A percentile compares a stretch with the other conserved stretches of the same genome.
Evolutionary conservation across 1,140 invertebrate genomes (phyloP).

Genomic region (Brachystomella parvula): DNA sequence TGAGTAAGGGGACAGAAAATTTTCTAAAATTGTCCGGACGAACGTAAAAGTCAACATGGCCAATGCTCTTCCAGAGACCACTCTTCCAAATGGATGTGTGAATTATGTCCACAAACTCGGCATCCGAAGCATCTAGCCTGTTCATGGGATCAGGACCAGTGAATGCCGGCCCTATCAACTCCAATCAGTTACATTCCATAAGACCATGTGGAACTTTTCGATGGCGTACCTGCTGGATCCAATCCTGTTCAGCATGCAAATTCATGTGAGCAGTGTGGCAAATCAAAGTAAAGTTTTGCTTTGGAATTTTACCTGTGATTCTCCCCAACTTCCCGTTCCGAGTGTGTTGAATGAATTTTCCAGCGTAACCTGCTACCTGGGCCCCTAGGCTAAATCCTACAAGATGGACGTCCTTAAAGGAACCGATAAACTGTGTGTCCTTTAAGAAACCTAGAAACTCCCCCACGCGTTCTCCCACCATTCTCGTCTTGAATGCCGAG

Average conservation of each 20-base stretch:
- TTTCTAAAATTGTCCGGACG: too few relatives aligned
- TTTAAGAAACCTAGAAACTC: constrained; percentile 24
- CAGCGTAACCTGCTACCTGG: constrained; percentile 39
- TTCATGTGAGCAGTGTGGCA: neutral
- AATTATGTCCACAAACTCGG: constrained; percentile 25
- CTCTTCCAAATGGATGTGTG: constrained; percentile 23
- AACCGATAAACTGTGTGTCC: neutral
- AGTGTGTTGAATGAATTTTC: constrained; percentile 22
- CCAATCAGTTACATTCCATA: neutral
- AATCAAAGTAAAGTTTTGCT: too few relatives aligned
- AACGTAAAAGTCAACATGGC: neutral
- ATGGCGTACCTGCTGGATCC: constrained; percentile 42
- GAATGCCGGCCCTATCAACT: constrained; percentile 45
- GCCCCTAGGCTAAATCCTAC: constrained; percentile 40
- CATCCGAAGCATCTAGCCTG: constrained; percentile 24
- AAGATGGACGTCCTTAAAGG: constrained; percentile 35
- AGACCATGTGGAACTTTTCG: constrained; percentile 39
- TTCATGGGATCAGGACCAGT: constrained; percentile 40
- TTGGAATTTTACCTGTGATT: constrained; percentile 21
- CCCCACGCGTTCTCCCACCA: constrained; percentile 20
- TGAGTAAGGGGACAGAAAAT: too few relatives aligned
- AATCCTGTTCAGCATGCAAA: constrained; percentile 14
- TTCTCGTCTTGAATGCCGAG: constrained; percentile 17
- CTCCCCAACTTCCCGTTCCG: constrained; percentile 22
- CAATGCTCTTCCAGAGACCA: neutral